These are phyloP conservation scores for Eupithecia subumbrata DNA, from an alignment of 2,888 invertebrate genomes.

Conservation along the genomic window DNA sequence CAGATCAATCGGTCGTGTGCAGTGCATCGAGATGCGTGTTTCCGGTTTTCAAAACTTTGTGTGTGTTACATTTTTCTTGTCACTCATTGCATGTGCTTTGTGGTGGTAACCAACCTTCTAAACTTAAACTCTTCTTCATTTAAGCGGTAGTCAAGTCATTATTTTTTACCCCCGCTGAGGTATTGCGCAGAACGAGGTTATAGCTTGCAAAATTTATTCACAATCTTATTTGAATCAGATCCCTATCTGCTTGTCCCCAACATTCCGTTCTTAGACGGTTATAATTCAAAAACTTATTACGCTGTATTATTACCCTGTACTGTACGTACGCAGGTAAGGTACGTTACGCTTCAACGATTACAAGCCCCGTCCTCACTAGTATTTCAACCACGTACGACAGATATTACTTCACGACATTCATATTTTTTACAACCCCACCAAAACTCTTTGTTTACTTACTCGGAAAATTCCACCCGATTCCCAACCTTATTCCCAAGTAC, in stretches of 20 bases:
- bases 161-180: not conserved
- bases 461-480: constrained; percentile 24
- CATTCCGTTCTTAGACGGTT: not conserved
- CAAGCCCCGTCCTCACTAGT: constrained; percentile 20
- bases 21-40: not conserved
- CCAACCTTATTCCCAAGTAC: constrained; percentile 30
- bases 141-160: not conserved
- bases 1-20: not conserved
- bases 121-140: not conserved
- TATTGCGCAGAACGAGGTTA: not conserved
- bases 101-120: not conserved
- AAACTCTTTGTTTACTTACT: constrained; percentile 41
- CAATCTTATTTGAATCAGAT: not conserved
- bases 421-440: constrained; percentile 56
- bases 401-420: constrained; percentile 57
- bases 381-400: constrained; percentile 54
- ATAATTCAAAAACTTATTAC: not conserved
- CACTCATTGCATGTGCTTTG: not conserved
- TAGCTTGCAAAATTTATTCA: not conserved
- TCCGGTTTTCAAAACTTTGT: not conserved
- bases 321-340: not conserved
- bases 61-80: not conserved
- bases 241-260: not conserved
- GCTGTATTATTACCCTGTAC: not conserved
- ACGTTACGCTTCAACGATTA: constrained; percentile 14